A percentile compares a stretch with the other conserved stretches of the same genome.
These are phyloP conservation scores for Lepidurus packardi DNA, from an alignment of 1,140 invertebrate genomes.

Conservation along the genomic window DNA sequence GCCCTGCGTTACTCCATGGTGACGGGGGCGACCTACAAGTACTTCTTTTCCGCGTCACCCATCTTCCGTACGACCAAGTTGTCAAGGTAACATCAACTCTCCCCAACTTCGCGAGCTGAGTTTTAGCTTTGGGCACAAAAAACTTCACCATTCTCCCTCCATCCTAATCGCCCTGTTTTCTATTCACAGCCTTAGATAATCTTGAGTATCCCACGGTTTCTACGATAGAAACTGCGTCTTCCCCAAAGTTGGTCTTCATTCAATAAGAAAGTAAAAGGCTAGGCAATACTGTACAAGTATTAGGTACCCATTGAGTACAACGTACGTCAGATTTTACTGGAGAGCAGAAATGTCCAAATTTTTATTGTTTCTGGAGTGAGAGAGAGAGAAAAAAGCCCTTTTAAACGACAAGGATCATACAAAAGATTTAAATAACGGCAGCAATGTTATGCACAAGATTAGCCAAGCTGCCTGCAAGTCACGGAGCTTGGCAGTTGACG, in stretches of 20 bases:
- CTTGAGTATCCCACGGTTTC: neutral
- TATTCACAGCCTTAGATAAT: neutral
- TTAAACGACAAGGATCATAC: neutral
- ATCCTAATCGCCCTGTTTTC: neutral
- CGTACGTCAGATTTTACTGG: neutral
- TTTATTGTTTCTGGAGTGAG: neutral
- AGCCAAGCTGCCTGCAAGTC: neutral
- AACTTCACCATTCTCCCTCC: neutral
- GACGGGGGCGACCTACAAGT: neutral
- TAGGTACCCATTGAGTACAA: neutral
- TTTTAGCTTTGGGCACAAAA: neutral
- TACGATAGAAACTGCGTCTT: neutral
- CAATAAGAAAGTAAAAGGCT: no score
- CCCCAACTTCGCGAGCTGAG: neutral
- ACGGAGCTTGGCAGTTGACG: slow-evolving; percentile 7
- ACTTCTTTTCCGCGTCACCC: neutral
- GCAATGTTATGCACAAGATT: neutral
- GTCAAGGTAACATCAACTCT: slow-evolving; percentile 10
- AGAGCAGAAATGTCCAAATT: neutral
- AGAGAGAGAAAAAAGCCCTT: neutral
- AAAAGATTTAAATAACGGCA: slow-evolving; percentile 5
- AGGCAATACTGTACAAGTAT: neutral
- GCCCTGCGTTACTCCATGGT: slow-evolving; percentile 17
- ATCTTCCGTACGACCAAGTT: slow-evolving; percentile 1
- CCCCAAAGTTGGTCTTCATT: no score